phyloP scores from a whole-genome alignment of 2,888 invertebrate genomes.

The Drosophila anomelani region DNA sequence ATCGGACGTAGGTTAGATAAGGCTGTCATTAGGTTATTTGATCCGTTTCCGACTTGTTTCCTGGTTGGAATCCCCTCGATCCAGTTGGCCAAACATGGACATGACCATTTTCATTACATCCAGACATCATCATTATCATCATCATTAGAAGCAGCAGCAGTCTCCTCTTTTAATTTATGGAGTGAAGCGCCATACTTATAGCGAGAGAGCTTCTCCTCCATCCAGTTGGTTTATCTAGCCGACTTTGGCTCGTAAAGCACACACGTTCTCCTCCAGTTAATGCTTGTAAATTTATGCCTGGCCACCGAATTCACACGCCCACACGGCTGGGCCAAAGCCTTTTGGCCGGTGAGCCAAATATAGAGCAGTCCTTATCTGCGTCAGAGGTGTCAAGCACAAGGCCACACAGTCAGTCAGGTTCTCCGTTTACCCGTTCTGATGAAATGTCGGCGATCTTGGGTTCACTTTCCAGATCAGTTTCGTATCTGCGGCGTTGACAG shows the following conservation, averaged over 20 bases:
- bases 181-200: constrained; percentile 22
- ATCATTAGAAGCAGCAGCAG: too few relatives aligned
- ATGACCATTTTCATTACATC: constrained; percentile 11
- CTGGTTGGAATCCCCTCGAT: neutral
- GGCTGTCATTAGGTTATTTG: neutral
- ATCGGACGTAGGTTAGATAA: neutral
- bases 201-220: constrained; percentile 7
- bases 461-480: constrained; percentile 8
- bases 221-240: constrained; percentile 7
- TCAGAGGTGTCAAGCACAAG: constrained; percentile 41
- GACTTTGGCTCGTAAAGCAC: neutral
- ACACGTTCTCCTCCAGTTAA: constrained; percentile 8
- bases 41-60: neutral
- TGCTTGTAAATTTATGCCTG: constrained; percentile 31
- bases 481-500: constrained; percentile 4
- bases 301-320: constrained; percentile 40
- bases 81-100: constrained; percentile 6
- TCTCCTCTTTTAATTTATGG: constrained; percentile 6
- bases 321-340: constrained; percentile 6
- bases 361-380: constrained; percentile 36
- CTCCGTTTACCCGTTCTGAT: constrained; percentile 35
- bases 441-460: constrained; percentile 33
- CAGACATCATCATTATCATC: constrained; percentile 2
- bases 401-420: constrained; percentile 6
- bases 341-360: constrained; percentile 14